Base-by-base conservation (phyloP, 1,140 invertebrate species). In the Drosophila oshimai region DNA sequence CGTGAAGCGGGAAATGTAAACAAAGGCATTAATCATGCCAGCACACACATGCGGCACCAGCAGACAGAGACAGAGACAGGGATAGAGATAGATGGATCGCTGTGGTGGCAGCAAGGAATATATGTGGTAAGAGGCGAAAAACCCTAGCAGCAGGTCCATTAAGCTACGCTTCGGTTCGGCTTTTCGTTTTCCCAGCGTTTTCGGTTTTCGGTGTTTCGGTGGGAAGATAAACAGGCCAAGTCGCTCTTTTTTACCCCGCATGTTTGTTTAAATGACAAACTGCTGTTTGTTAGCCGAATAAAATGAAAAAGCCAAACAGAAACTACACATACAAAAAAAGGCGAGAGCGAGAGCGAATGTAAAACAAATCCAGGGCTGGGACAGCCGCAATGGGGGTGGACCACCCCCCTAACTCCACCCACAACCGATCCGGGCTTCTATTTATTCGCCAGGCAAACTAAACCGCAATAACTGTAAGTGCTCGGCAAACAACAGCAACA, bases 401-500 rank as follows among this genome's bases (percentile, higher is more conserved):
- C n/a, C n/a, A n/a, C n/a, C n/a, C n/a, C n/a, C n/a, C n/a, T n/a
- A n/a, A n/a, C n/a, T n/a, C n/a, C n/a, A n/a, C n/a, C n/a, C n/a
- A 36, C 12, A 37, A 6, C 24, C 46, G 42, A 49, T 50, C 31
- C 45, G 69, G 33, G 17, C 34, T 44, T 68, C 61, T 71, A 74
- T 83, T 84, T 79, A 86, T 84, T 86, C 77, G 55, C 46, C 74
- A 41, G 61, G 70, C 83, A 75, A 79, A 87, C 72, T 86, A 80
- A 86, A 76, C 76, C 75, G 80, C 80, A 86, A 86, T 86, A 86
- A 86, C 68, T 76, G 76, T 87, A 86, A 86, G 80, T 86, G 80
- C 80, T 76, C 57, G 46, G 61, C 80, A 86, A 86, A 86, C 76
- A 87, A 47, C 60, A 22, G 18, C 44, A 86, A 86, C 76, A 87